A percentile compares a stretch with the other conserved stretches of the same genome.
These are phyloP conservation scores for Trochalopteron elliotii DNA, from an alignment of 2,113 vertebrate species.

Conservation along the genomic window DNA sequence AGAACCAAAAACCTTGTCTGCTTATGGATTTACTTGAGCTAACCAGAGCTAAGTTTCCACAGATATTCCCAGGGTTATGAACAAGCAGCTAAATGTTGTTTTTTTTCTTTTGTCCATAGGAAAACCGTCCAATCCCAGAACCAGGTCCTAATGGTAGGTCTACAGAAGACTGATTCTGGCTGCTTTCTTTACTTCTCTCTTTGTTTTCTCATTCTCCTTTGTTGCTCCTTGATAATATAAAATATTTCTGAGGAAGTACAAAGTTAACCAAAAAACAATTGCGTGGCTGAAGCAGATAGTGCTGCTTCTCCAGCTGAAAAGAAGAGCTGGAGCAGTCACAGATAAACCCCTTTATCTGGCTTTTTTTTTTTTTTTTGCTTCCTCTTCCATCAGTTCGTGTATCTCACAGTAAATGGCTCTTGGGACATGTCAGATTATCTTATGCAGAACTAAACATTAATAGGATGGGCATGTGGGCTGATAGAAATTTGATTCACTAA, in stretches of 20 bases:
- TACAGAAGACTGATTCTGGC: neutral
- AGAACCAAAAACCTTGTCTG: neutral
- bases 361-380: neutral
- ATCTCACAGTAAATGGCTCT: neutral
- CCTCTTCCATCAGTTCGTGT: neutral
- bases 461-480: neutral
- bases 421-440: neutral
- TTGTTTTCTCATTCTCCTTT: neutral
- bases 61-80: neutral
- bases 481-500: neutral
- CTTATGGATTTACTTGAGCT: neutral
- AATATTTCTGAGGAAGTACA: neutral
- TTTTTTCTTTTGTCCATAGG: conserved; percentile 56
- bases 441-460: neutral
- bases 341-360: neutral
- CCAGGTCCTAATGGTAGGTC: conserved; percentile 77
- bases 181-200: neutral
- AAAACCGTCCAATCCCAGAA: conserved; percentile 77
- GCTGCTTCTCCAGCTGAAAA: neutral
- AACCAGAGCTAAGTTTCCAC: neutral
- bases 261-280: neutral
- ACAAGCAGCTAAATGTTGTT: neutral
- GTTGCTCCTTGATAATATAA: neutral
- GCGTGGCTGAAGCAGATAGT: neutral
- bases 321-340: neutral